A percentile compares a stretch with the other conserved stretches of the same genome.
Conservation (phyloP, 2,113 vertebrate species). For the Eupsittula cactorum region DNA sequence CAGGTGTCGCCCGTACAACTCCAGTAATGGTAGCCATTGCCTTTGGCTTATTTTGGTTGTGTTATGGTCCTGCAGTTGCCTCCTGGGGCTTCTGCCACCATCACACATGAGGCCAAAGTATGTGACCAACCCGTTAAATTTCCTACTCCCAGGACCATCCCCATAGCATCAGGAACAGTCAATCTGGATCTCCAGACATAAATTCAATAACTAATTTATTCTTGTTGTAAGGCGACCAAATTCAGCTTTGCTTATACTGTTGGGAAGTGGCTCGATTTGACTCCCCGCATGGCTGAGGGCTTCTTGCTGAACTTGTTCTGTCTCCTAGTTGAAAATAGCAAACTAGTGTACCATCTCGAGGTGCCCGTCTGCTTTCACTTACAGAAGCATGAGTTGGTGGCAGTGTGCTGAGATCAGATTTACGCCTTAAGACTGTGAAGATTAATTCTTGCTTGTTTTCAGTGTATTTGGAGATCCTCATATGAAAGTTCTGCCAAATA, state of each 20-base stretch:
- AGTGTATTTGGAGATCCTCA: background rate
- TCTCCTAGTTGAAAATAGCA: background rate
- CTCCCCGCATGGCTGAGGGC: rapidly evolving
- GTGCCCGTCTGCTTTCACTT: background rate
- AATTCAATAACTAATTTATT: background rate
- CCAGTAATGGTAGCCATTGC: background rate
- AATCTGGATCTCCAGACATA: background rate
- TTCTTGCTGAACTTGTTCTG: background rate
- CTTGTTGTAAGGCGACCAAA: background rate
- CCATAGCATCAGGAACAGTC: background rate
- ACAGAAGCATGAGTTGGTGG: background rate
- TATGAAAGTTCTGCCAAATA: background rate
- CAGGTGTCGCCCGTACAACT: background rate
- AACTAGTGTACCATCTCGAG: background rate
- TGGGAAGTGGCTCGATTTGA: background rate
- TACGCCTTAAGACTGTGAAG: background rate
- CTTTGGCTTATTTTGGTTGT: background rate
- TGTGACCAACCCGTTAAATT: background rate
- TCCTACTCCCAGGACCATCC: background rate
- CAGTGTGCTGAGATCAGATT: background rate
- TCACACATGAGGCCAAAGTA: background rate
- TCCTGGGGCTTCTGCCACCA: background rate
- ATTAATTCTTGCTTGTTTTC: background rate
- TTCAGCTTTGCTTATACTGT: background rate
- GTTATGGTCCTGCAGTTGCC: background rate